Evolutionary conservation across 2,888 invertebrate genomes (phyloP).

Genomic region (Tortrix viridana): DNA sequence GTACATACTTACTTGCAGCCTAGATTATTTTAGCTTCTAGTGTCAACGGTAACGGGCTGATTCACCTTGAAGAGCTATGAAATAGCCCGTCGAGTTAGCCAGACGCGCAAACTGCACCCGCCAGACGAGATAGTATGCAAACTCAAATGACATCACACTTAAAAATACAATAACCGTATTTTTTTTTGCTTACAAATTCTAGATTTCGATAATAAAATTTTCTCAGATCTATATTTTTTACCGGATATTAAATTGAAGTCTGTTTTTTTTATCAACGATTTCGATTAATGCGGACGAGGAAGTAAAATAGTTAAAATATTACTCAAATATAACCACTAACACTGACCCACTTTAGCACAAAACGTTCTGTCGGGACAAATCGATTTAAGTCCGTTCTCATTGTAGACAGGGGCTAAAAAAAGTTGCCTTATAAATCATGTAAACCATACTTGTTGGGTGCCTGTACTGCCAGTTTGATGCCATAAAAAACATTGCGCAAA

Average conservation of each 20-base stretch:
- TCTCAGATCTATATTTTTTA: too few species aligned
- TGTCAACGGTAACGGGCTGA: conserved; percentile 43
- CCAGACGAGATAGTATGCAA: conserved; percentile 8
- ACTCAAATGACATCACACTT: conserved; percentile 10
- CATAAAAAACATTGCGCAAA: conserved; percentile 25
- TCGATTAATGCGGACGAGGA: neutral
- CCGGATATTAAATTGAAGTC: too few species aligned
- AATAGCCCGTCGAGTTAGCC: conserved; percentile 15
- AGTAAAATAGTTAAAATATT: neutral
- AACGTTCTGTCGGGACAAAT: conserved; percentile 25
- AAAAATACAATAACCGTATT: neutral
- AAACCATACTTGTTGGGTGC: neutral
- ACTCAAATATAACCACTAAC: conserved; percentile 7
- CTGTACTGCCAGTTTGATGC: conserved; percentile 1
- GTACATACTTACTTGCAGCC: conserved; percentile 9
- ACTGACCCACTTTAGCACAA: conserved; percentile 30
- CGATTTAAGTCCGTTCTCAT: conserved; percentile 29
- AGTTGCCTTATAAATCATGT: conserved; percentile 4
- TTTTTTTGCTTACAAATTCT: too few species aligned
- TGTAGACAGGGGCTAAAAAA: conserved; percentile 28
- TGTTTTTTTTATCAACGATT: too few species aligned
- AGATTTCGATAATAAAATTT: too few species aligned
- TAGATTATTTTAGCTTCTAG: conserved; percentile 27
- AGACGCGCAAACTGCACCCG: conserved; percentile 34
- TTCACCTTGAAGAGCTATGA: conserved; percentile 50